Conservation (phyloP, 2,888 invertebrate genomes). For the Lochmaea capreae region DNA sequence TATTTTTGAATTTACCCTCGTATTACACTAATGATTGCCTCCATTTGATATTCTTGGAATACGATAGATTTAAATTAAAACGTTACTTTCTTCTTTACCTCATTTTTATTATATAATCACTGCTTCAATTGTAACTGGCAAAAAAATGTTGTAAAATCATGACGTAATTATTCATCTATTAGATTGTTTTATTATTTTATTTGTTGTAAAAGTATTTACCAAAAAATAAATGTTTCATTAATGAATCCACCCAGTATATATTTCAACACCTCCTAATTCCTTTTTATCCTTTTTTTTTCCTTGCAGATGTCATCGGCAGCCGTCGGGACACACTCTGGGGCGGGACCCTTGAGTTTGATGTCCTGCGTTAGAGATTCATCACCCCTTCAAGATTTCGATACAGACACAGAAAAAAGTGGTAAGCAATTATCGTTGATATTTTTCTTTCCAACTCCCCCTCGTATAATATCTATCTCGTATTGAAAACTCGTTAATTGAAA, state of each 20-base stretch:
- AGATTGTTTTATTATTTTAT: conserved; percentile 7
- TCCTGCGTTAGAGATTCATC: conserved; percentile 73
- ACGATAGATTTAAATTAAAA: no score
- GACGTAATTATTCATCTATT: background rate
- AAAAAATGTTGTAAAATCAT: background rate
- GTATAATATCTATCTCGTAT: background rate
- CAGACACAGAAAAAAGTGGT: conserved; percentile 66
- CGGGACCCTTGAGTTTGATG: conserved; percentile 70
- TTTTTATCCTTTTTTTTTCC: no score
- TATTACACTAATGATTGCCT: no score
- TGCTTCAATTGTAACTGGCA: background rate
- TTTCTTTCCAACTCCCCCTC: background rate
- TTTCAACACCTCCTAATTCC: no score
- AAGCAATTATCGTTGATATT: conserved; percentile 48
- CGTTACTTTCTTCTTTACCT: background rate
- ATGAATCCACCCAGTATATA: no score
- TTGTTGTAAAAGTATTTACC: no score
- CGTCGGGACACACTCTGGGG: conserved; percentile 55
- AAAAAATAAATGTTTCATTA: no score
- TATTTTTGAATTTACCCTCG: no score
- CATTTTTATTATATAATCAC: conserved; percentile 2
- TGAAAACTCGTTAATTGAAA: background rate
- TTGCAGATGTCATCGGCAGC: conserved; percentile 57
- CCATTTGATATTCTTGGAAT: no score
- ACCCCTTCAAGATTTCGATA: conserved; percentile 71